A percentile compares a stretch with the other conserved stretches of the same genome.
phyloP scores from a whole-genome alignment of 2,797 vertebrate species.

The Bovichtus diacanthus region DNA sequence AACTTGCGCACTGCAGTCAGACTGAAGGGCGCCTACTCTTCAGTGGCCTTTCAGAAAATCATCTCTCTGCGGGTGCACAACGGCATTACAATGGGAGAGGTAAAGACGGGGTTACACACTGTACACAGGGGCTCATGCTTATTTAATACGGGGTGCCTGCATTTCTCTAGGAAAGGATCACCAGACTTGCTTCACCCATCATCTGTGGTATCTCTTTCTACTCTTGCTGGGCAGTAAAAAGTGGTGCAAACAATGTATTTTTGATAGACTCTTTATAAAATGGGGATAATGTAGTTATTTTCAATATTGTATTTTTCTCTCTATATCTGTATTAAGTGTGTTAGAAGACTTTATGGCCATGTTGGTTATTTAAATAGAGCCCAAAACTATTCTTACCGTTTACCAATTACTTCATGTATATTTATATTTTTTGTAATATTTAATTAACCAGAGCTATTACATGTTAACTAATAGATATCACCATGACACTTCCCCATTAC shows the following conservation, averaged over 20 bases:
- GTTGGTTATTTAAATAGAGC: neutral
- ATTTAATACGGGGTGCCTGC: neutral
- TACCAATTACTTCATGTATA: neutral
- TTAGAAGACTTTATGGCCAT: too few species aligned
- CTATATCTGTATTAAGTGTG: neutral
- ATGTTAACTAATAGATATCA: too few species aligned
- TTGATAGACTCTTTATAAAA: too few species aligned
- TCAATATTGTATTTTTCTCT: neutral
- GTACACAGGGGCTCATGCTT: neutral
- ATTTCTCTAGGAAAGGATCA: neutral
- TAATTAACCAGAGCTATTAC: too few species aligned
- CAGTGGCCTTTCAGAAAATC: constrained; percentile 85
- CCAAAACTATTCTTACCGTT: neutral
- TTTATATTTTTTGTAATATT: too few species aligned
- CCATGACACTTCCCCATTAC: too few species aligned
- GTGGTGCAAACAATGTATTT: neutral
- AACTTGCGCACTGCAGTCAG: constrained; percentile 85
- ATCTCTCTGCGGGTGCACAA: constrained; percentile 81
- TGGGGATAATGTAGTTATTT: too few species aligned
- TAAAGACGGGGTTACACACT: constrained; percentile 50
- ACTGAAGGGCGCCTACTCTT: constrained; percentile 84
- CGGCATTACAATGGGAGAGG: constrained; percentile 86
- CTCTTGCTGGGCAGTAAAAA: too few species aligned
- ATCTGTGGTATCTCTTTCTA: neutral
- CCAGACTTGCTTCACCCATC: neutral